A percentile compares a stretch with the other conserved stretches of the same genome.
These are phyloP conservation scores for Nipponacmea schrenckii DNA, from an alignment of 2,888 invertebrate species.

Conservation along the genomic window DNA sequence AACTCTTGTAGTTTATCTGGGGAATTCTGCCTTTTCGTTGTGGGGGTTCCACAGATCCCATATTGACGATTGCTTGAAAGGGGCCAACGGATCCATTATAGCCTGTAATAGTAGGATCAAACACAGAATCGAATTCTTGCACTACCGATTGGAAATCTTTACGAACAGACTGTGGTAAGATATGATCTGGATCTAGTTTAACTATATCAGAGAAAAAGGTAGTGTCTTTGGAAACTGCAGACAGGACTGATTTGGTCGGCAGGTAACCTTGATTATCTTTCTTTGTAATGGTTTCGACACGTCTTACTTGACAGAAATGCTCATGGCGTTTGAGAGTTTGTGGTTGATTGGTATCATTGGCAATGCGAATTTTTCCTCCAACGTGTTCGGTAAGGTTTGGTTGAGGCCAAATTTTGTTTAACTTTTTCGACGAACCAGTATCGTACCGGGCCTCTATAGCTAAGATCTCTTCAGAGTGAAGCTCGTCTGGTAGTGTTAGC, in stretches of 20 bases:
- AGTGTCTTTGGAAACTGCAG: constrained; percentile 12
- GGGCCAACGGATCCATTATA: too few species aligned
- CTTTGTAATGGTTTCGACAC: too few species aligned
- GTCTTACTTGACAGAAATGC: too few species aligned
- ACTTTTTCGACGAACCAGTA: not conserved
- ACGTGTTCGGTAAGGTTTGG: constrained; percentile 19
- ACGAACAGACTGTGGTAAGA: constrained; percentile 8
- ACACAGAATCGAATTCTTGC: constrained; percentile 24
- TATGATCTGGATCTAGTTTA: constrained; percentile 24
- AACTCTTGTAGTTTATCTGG: constrained; percentile 11
- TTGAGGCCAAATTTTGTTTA: not conserved
- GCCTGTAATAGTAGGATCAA: constrained; percentile 32
- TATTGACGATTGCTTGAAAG: too few species aligned
- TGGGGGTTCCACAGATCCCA: constrained; percentile 41
- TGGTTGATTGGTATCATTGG: constrained; percentile 19
- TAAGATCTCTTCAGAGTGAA: not conserved
- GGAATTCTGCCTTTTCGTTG: constrained; percentile 40
- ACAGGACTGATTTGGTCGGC: too few species aligned
- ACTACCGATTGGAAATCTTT: constrained; percentile 20
- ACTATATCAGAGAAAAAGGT: constrained; percentile 11
- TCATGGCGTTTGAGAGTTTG: constrained; percentile 15
- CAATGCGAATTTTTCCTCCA: constrained; percentile 22
- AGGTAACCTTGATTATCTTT: too few species aligned
- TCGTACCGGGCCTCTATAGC: not conserved
- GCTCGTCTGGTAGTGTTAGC: not conserved